Evolutionary conservation across 2,888 invertebrate genomes (phyloP).

Genomic region (Allacma fusca): DNA sequence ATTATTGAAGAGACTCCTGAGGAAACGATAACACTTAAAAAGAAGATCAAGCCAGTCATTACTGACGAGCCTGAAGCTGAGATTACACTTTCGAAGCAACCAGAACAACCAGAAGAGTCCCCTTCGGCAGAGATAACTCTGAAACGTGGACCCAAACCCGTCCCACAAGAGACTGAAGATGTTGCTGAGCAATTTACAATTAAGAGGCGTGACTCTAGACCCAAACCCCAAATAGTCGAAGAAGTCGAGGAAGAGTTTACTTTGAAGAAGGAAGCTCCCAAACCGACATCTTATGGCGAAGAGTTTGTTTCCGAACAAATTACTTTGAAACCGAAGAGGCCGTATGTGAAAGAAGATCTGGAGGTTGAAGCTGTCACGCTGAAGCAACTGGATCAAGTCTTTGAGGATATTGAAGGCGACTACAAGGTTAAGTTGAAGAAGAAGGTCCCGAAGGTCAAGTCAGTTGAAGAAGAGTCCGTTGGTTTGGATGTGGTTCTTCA

Average conservation of each 20-base stretch:
- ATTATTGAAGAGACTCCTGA: constrained; percentile 67
- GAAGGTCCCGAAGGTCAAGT: constrained; percentile 67
- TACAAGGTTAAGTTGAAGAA: constrained; percentile 81
- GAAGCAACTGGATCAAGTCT: constrained; percentile 55
- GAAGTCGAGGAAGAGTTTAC: constrained; percentile 55
- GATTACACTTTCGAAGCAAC: constrained; percentile 38
- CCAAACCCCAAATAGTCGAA: constrained; percentile 45
- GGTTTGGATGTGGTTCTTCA: constrained; percentile 41
- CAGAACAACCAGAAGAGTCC: constrained; percentile 48
- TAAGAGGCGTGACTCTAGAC: constrained; percentile 48
- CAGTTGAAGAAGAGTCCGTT: constrained; percentile 68
- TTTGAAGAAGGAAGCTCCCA: constrained; percentile 53
- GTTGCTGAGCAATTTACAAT: constrained; percentile 45
- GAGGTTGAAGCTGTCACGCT: constrained; percentile 56
- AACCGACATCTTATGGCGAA: constrained; percentile 51
- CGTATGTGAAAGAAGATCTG: constrained; percentile 57
- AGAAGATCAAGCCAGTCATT: constrained; percentile 68
- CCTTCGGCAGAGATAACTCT: constrained; percentile 55
- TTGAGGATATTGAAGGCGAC: constrained; percentile 78
- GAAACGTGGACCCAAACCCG: constrained; percentile 34
- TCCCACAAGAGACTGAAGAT: constrained; percentile 53
- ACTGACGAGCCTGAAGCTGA: constrained; percentile 44
- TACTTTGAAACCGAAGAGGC: constrained; percentile 74
- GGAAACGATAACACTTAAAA: constrained; percentile 70
- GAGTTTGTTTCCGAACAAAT: constrained; percentile 70